These are phyloP conservation scores for Oplegnathus fasciatus DNA, from an alignment of 2,113 vertebrate species.

Conservation along the genomic window DNA sequence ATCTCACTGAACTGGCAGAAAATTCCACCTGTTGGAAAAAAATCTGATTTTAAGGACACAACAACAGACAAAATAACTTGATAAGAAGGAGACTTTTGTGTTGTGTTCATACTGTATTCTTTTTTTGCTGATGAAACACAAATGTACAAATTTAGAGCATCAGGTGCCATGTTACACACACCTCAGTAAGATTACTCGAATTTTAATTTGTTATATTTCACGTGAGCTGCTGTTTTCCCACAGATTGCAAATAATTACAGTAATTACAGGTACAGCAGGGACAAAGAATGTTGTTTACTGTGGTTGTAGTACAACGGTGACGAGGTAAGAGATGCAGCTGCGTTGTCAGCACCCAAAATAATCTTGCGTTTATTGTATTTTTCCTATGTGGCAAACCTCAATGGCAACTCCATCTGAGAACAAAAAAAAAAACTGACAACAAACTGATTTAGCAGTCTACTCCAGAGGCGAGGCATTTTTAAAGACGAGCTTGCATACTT, in stretches of 20 bases:
- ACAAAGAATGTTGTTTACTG: not conserved
- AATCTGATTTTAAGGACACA: not conserved
- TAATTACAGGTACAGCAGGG: not conserved
- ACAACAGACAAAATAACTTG: not conserved
- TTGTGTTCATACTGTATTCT: too few relatives aligned
- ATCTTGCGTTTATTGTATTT: slow-evolving; percentile 5
- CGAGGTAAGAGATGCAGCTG: not conserved
- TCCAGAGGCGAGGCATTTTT: not conserved
- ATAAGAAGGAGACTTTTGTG: not conserved
- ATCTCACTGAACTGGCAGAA: not conserved
- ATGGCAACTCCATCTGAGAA: not conserved
- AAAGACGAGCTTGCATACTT: not conserved
- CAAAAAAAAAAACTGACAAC: slow-evolving; percentile 10
- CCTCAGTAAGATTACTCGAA: not conserved
- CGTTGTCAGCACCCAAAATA: not conserved
- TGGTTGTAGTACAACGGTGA: not conserved
- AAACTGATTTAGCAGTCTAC: not conserved
- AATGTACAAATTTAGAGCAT: not conserved
- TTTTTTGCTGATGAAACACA: not conserved
- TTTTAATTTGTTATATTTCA: not conserved
- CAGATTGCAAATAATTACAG: slow-evolving; percentile 9
- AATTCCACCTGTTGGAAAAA: not conserved
- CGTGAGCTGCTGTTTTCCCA: not conserved
- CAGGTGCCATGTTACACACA: not conserved
- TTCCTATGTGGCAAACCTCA: slow-evolving; percentile 12